phyloP scores from a whole-genome alignment of 2,888 invertebrate genomes.

The Drosophila picticornis region DNA sequence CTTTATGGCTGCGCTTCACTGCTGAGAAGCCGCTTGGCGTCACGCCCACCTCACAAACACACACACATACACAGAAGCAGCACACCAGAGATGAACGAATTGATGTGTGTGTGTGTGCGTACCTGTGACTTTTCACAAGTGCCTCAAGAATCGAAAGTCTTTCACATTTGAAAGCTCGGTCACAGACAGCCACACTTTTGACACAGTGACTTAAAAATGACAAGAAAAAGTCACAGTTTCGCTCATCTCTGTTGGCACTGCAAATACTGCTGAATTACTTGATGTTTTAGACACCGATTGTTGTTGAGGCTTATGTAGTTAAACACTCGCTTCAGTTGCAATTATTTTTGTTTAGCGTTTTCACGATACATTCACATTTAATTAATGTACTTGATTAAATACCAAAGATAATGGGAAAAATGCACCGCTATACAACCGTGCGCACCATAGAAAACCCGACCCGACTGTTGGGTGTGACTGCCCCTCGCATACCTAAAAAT shows the following conservation, averaged over 20 bases:
- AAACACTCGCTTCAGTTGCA: not conserved
- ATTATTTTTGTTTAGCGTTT: constrained; percentile 9
- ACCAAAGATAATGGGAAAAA: constrained; percentile 37
- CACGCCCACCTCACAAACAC: constrained; percentile 53
- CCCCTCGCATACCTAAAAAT: constrained; percentile 16
- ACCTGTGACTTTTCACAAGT: constrained; percentile 37
- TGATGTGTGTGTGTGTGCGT: constrained; percentile 2
- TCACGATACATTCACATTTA: constrained; percentile 19
- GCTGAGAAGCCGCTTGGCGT: constrained; percentile 21
- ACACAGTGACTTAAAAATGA: constrained; percentile 32
- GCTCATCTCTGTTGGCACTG: constrained; percentile 49
- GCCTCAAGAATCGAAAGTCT: constrained; percentile 22
- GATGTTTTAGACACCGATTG: not conserved
- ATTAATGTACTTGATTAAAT: constrained; percentile 42
- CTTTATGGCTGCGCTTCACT: constrained; percentile 49
- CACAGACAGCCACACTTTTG: constrained; percentile 21
- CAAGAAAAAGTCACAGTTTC: constrained; percentile 27
- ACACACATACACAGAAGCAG: not conserved
- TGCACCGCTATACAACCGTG: constrained; percentile 47
- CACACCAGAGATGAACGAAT: constrained; percentile 49
- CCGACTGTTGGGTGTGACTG: constrained; percentile 49
- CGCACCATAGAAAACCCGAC: constrained; percentile 49
- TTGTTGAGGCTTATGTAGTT: not conserved
- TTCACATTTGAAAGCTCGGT: constrained; percentile 23
- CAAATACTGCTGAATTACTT: constrained; percentile 4